Evolutionary conservation across 92 coral and sea anemone species (phyloP).

Genomic region (Epizoanthus rinbou): DNA sequence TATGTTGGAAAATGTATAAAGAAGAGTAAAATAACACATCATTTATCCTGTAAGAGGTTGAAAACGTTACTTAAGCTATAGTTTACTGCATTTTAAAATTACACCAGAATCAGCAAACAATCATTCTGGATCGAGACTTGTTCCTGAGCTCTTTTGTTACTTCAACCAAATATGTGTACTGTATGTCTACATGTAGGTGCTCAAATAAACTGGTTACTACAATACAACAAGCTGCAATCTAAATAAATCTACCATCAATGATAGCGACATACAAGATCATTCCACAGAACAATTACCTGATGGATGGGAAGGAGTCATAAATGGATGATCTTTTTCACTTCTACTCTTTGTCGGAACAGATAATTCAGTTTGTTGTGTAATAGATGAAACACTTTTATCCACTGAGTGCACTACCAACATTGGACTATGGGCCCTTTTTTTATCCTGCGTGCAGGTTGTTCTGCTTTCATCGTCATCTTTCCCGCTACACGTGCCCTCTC

Average conservation of each 20-base stretch:
- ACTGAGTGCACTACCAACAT: slow-evolving; percentile 7
- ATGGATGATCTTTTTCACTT: slow-evolving; percentile 35
- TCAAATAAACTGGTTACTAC: too few relatives aligned
- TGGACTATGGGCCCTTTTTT: slow-evolving; percentile 24
- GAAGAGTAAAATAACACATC: too few relatives aligned
- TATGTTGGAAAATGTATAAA: too few relatives aligned
- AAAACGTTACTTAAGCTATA: too few relatives aligned
- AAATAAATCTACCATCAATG: background rate
- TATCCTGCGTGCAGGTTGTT: background rate
- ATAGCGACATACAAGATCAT: background rate
- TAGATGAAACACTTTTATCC: slow-evolving; percentile 9
- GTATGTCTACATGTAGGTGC: too few relatives aligned
- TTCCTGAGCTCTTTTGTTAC: too few relatives aligned
- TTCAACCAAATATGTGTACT: too few relatives aligned
- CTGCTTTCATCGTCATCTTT: background rate
- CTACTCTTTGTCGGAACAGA: background rate
- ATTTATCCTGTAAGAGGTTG: too few relatives aligned
- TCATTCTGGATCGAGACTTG: too few relatives aligned
- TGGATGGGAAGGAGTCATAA: slow-evolving; percentile 38
- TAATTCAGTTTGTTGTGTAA: slow-evolving; percentile 1
- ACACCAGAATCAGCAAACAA: too few relatives aligned
- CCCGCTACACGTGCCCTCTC: background rate
- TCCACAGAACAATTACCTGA: background rate
- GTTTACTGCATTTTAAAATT: too few relatives aligned
- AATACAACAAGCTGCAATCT: too few relatives aligned